phyloP scores from a whole-genome alignment of 2,113 vertebrate genomes.

The Ranitomeya variabilis region DNA sequence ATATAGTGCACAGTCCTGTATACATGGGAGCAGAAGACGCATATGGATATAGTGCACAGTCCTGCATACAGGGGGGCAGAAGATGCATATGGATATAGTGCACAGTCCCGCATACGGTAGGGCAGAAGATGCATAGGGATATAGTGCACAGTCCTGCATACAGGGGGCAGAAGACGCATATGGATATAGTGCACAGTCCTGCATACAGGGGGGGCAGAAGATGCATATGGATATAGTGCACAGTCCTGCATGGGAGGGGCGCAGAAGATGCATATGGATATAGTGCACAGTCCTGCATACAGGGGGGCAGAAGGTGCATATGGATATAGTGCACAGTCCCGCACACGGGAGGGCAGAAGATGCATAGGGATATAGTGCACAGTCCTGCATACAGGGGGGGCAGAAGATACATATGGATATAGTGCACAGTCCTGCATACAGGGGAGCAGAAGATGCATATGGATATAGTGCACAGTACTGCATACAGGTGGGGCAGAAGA shows the following conservation, averaged over 20 bases:
- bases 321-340: background rate
- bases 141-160: background rate
- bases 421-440: background rate
- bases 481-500: background rate
- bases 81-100: background rate
- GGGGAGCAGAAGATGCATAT: background rate
- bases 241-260: background rate
- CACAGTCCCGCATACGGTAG: background rate
- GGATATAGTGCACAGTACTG: background rate
- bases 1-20: background rate
- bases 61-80: background rate
- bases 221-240: background rate
- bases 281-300: background rate
- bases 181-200: background rate
- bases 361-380: background rate
- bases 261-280: too few relatives aligned
- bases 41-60: background rate
- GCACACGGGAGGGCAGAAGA: background rate
- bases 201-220: background rate
- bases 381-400: background rate
- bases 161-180: background rate
- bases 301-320: background rate
- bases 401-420: too few relatives aligned
- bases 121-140: background rate
- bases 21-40: background rate